Base-by-base conservation (phyloP, 2,113 vertebrate genomes). In the Rhinolophus sinicus region DNA sequence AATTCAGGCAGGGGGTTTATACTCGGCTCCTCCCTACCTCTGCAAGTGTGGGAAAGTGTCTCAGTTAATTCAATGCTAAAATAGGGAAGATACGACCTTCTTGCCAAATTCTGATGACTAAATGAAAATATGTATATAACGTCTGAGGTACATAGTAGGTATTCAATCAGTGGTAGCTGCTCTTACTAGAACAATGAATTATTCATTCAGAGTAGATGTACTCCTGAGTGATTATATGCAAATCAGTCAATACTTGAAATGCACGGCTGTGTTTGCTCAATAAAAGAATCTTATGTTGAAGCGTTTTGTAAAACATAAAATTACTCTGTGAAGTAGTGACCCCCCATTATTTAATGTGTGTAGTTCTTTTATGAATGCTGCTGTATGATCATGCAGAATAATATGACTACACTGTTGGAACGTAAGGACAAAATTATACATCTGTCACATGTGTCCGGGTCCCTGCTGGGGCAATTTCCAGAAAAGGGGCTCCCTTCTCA, bases 201-300 rank as follows among this genome's bases (percentile, higher is more conserved):
- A 83, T 86, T 86, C 78, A 87, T 72, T n/a, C 67, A 26, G 62
- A 67, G 28, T 38, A 70, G 83, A 60, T 73, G 22, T 65, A 54
- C 77, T 88, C 85, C 85, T 90, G 26, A 44, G 58, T 65, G 85
- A 92, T n/a, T 87, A 58, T 70, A 92, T 90, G 94, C 82, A 95
- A 96, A 97, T 94, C 50, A 95, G 40, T 3, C 2, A 11, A 60
- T 73, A 83, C 81, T 90, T 93, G 86, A 94, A 95, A 97, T 81
- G 11, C 47, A 26, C 60, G n/a, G 72, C 72, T 62, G 70, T 76
- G 60, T 72, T 86, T 93, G 54, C 56, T 85, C 22, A 13, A 52
- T 90, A 83, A 94, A 96, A 90, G 40, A 64, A 81, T 65, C 88
- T 90, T 54, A 24, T n/a, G 21, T 67, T 35, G 30, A 76, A 96